Evolutionary conservation across 1,140 invertebrate species (phyloP), one percentile per base, ranked within the genome.

Genomic region (Augochlora pura): DNA sequence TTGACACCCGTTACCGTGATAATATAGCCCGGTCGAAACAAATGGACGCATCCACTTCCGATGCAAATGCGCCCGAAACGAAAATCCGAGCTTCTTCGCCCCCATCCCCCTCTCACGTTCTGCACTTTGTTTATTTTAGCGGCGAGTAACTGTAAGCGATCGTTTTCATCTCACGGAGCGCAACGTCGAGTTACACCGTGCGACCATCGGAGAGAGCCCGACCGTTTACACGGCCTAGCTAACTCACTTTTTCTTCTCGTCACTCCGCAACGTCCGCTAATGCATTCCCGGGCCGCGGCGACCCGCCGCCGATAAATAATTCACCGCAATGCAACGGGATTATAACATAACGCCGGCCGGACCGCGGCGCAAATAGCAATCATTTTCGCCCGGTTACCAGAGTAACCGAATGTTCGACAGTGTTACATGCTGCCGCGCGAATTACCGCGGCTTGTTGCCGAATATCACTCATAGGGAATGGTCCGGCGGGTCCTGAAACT

Each of bases 401-500:
- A 65, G 25, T 1, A 46, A 46, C 42, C 38, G 68, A 77, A 72
- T 64, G 66, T 77, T 77, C 76, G 76, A 71, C 59, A 71, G 49
- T 21, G 68, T 64, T 64, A 54, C 39, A 63, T 2, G 25, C 5
- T 52, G 8, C 2, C 12, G 64, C 18, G 16, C 9, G n/a, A 67
- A 68, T 60, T 65, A 21, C 8, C 49, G 27, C 25, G 39, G 42
- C 23, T 42, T 18, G 65, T 77, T 38, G 57, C 54, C 52, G 70
- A 77, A 77, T 32, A 77, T 77, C 67, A 77, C 70, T 77, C 75
- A 77, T 77, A 70, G 12, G 27, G 57, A 70, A 77, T 70, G 57
- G 25, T 8, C 14, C 21, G n/a, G 2, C 42, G 49, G 18, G n/a
- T 21, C 2, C 2, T 77, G 57, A 57, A 77, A 62, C 39, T 70